Evolutionary conservation across 2,888 invertebrate genomes (phyloP), one percentile per base, ranked within the genome.

Genomic region (Mythimna loreyi): DNA sequence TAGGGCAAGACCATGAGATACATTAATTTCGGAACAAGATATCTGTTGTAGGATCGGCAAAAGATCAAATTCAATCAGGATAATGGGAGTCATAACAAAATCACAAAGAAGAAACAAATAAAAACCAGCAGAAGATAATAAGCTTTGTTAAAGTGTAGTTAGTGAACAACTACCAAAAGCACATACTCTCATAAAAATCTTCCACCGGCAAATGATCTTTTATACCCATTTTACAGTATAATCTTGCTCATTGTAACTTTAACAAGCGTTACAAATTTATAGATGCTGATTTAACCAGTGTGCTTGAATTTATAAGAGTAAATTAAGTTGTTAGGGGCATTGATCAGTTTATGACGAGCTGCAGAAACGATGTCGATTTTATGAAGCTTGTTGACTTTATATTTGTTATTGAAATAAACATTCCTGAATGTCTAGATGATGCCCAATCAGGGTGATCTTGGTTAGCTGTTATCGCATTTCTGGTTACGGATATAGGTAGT

Each of bases 301-400:
- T 62, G 33, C 52, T 63, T 62, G 30, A 50, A 40, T 59, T 65
- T 63, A 66, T 64, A 43, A 66, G 45, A 49, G 40, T 63, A 19
- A 72, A 82, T 82, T 78, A 80, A 64, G 81, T 74, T 66, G 78
- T 82, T 78, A 59, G n/a, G 19, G n/a, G 28, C 55, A 55, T 59
- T 66, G 64, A 78, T 73, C 45, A 74, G 23, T 82, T 82, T 78
- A 82, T 53, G 57, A 64, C 19, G 19, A 36, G 1, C 40, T 36
- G 67, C 62, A 58, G 58, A 62, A 66, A 33, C 49, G n/a, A 56
- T 47, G 61, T 43, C 11, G 43, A 13, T 13, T 66, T 53, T 67
- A 64, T 49, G 16, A 43, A 52, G 16, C 28, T 33, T 78, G 25
- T 60, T 11, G 21, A 28, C 47, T 52, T 72, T 25, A 52, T 25